Evolutionary conservation across 2,113 vertebrate genomes (phyloP).

Genomic region (Pampusana beccarii): DNA sequence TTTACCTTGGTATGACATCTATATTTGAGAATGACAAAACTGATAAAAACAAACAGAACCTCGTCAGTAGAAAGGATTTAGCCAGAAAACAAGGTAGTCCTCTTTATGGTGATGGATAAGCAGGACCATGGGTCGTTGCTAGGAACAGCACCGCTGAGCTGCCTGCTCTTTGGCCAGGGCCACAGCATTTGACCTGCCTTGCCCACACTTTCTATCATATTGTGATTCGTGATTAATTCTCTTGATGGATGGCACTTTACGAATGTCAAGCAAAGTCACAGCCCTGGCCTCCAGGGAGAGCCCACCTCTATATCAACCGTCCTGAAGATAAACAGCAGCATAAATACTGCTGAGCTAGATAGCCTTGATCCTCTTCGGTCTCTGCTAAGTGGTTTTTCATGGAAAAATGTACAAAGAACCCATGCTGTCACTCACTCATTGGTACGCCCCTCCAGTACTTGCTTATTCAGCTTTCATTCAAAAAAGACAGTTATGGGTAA

Average conservation of each 20-base stretch:
- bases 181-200: background rate
- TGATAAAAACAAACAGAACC: background rate
- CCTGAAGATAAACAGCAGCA: conserved; percentile 18
- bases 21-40: background rate
- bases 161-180: background rate
- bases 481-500: background rate
- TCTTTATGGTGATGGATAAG: background rate
- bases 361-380: background rate
- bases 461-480: background rate
- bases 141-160: background rate
- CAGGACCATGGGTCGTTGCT: background rate
- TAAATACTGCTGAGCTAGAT: background rate
- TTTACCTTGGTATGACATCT: background rate
- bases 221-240: conserved; percentile 3
- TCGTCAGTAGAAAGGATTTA: background rate
- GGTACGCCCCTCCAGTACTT: background rate
- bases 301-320: background rate
- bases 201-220: background rate
- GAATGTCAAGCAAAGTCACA: background rate
- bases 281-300: background rate
- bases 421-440: background rate
- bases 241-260: background rate
- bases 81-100: background rate
- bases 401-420: background rate
- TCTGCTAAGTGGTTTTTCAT: background rate